phyloP scores from a whole-genome alignment of 2,888 invertebrate genomes.

The Neuroscelio doddi region DNA sequence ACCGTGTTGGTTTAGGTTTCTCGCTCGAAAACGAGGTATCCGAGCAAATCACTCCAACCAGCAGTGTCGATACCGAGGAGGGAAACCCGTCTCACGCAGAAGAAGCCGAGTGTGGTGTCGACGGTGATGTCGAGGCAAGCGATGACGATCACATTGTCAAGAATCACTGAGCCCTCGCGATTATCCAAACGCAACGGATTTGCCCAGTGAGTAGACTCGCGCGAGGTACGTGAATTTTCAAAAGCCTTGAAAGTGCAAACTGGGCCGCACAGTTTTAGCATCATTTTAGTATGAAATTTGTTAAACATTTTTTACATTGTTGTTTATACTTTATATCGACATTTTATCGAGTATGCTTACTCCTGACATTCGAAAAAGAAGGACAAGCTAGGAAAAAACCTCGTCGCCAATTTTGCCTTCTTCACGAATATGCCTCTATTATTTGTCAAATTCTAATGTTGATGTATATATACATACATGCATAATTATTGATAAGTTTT shows the following conservation, averaged over 20 bases:
- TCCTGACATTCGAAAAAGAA: conserved; percentile 22
- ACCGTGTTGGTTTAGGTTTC: conserved; percentile 23
- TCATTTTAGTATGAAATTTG: conserved; percentile 28
- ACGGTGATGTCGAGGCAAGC: conserved; percentile 76
- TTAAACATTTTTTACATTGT: conserved; percentile 40
- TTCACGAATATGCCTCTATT: conserved; percentile 31
- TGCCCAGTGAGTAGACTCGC: conserved; percentile 28
- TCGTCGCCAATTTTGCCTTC: conserved; percentile 41
- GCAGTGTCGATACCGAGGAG: conserved; percentile 76
- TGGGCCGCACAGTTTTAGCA: conserved; percentile 13
- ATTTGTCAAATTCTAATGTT: conserved; percentile 31
- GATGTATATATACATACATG: conserved; percentile 35
- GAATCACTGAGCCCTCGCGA: conserved; percentile 46
- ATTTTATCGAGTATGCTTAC: conserved; percentile 31
- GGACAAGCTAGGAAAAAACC: conserved; percentile 12
- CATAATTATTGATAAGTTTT: conserved; percentile 36
- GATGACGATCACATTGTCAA: conserved; percentile 69
- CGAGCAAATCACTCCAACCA: conserved; percentile 76
- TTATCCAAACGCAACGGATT: too few species aligned
- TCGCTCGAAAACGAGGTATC: conserved; percentile 53
- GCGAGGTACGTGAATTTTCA: conserved; percentile 17
- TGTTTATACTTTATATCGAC: conserved; percentile 36
- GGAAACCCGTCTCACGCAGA: conserved; percentile 71
- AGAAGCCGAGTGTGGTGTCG: conserved; percentile 75
- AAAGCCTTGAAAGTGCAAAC: conserved; percentile 12